Base-by-base conservation (phyloP, 1,140 invertebrate genomes). In the Drosophila ironensis region DNA sequence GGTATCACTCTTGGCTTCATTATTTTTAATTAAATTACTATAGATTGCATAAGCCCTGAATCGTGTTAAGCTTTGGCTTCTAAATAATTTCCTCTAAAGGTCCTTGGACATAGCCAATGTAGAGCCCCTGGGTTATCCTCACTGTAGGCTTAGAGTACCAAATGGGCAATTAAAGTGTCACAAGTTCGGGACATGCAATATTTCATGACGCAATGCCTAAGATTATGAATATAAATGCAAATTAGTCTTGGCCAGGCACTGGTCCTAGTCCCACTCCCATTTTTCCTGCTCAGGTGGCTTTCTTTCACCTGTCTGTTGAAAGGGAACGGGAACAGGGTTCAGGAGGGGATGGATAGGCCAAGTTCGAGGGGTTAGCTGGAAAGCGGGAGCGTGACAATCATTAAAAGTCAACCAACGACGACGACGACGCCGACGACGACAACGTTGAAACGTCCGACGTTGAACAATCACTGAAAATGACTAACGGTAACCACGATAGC, bases 151-250 rank as follows among this genome's bases (percentile, higher is more conserved):
- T 38, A 47, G n/a, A n/a, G 48, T 47, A 75, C 72, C 70, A 72
- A 67, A 72, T 75, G 59, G 82, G 81, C 69, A 87, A 87, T 87
- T 87, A 87, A 87, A 87, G 68, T 87, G 81, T 87, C 81, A 87
- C 50, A 87, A 87, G 72, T 72, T 75, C 37, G 69, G 81, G 76
- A 87, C 81, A 87, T 87, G 81, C 82, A 63, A 87, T 87, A 87
- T 87, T 87, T 87, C 81, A 87, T 87, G 81, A 82, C 81, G 81
- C 67, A 86, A 72, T 87, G 80, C 48, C 73, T 40, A 80, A 80
- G 80, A 86, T 86, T 86, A 86, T 86, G 76, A 87, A 87, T 87
- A 87, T 87, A 87, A 87, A 87, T 87, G 81, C 81, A 87, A 87
- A 87, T 87, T 80, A 87, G 81, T 67, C 63, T 51, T 47, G 57